Base-by-base conservation (phyloP, 2,113 vertebrate genomes). In the Dipodomys merriami region DNA sequence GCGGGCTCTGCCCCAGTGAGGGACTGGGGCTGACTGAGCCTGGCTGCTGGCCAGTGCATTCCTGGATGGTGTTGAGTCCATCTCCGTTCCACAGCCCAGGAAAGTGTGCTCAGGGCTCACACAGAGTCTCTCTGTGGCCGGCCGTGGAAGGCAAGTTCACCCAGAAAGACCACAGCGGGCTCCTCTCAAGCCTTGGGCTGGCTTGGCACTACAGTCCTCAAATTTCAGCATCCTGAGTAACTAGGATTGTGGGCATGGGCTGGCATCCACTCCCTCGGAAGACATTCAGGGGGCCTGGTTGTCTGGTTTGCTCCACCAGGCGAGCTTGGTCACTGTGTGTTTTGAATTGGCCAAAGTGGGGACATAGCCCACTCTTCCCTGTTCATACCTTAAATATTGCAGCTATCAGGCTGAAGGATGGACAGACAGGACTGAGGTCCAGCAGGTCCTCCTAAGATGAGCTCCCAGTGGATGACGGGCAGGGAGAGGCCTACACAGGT, bases 391-490 rank as follows among this genome's bases (percentile, higher is more conserved):
- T 7, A 7, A 0, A 0, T 53, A 2, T 77, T 29, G 11, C 5
- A 22, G 27, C 20, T 1, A 0, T 46, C 29, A 13, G 53, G 64
- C 30, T 33, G 46, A 46, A 8, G 64, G 53, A 33, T n/a, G 39
- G 49, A 29, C 2, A 60, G 68, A 7, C 7, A 18, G 35, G 44
- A 16, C 30, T 12, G 20, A 69, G 84, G 60, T 19, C 33, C 16
- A 15, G 25, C 33, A 60, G 23, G 73, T 30, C 30, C 25, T 46
- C 4, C 62, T 1, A 10, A 49, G 60, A 12, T 1, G 44, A 0
- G 27, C 22, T 19, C 62, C 22, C 53, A 2, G 18, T 0, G 25
- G 35, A 2, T 0, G 0, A 1, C 1, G 4, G 72, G 23, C 2
- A 5, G 60, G 64, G 62, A 78, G 35, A 20, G 27, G 13, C 5